Conservation (phyloP, 2,888 invertebrate species). For the Beris chalybata region DNA sequence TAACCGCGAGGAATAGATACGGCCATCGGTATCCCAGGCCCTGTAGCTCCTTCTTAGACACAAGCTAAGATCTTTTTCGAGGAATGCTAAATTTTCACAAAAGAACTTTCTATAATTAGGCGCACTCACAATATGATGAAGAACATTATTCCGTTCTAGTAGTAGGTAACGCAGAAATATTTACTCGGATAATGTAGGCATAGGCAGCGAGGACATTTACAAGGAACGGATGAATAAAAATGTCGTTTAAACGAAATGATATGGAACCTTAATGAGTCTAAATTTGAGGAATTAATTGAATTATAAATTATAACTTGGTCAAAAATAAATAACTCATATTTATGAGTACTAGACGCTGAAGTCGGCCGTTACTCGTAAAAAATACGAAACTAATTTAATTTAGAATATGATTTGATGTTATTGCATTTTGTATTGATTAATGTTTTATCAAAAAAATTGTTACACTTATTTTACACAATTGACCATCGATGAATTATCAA, state of each 20-base stretch:
- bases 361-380: too few species aligned
- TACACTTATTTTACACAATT: too few species aligned
- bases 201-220: constrained; percentile 18
- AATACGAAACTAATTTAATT: too few species aligned
- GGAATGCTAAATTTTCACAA: constrained; percentile 16
- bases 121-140: background rate
- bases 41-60: too few species aligned
- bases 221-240: constrained; percentile 31
- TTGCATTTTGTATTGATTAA: too few species aligned
- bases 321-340: constrained; percentile 1
- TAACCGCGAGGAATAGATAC: too few species aligned
- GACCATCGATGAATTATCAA: too few species aligned
- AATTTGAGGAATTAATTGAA: constrained; percentile 27
- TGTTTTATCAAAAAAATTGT: too few species aligned
- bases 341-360: too few species aligned
- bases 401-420: too few species aligned
- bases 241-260: constrained; percentile 28
- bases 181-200: background rate
- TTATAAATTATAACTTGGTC: constrained; percentile 9
- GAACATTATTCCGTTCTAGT: background rate
- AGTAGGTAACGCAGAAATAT: background rate
- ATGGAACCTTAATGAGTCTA: constrained; percentile 28
- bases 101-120: constrained; percentile 19
- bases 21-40: too few species aligned
- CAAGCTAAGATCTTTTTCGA: constrained; percentile 11